phyloP scores from a whole-genome alignment of 1,140 invertebrate genomes.

The Drosophila melanica region DNA sequence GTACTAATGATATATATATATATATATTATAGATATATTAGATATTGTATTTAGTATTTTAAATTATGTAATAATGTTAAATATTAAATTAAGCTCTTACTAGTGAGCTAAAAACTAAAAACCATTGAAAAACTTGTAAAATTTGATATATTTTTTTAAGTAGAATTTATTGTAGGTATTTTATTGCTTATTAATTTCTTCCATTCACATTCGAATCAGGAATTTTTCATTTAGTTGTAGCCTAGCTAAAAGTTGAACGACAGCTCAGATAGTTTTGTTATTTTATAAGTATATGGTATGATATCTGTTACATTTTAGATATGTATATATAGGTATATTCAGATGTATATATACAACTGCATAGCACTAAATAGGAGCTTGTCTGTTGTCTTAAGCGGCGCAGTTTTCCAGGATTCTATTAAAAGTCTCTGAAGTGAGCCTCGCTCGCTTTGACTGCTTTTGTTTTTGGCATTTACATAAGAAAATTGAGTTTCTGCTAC shows the following conservation, averaged over 20 bases:
- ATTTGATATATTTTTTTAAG: background rate
- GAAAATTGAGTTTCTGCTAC: constrained; percentile 47
- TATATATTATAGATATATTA: too few species aligned
- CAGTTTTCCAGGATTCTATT: constrained; percentile 1
- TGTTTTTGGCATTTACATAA: constrained; percentile 77
- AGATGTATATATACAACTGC: background rate
- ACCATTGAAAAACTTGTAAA: background rate
- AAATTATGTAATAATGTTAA: too few species aligned
- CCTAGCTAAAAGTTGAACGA: constrained; percentile 33
- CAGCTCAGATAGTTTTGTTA: constrained; percentile 3
- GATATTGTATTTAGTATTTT: too few species aligned
- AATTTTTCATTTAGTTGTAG: constrained; percentile 26
- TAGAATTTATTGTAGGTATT: constrained; percentile 16
- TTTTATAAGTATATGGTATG: constrained; percentile 16
- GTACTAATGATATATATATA: too few species aligned
- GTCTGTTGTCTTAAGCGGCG: constrained; percentile 26
- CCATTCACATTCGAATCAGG: background rate
- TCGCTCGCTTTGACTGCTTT: too few species aligned
- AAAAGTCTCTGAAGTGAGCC: too few species aligned
- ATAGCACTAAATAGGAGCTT: constrained; percentile 18
- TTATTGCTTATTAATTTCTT: constrained; percentile 1
- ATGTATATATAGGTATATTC: background rate
- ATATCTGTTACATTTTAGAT: background rate
- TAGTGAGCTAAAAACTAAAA: too few species aligned
- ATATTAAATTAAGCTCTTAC: too few species aligned